Evolutionary conservation across 2,113 vertebrate species (phyloP).

Genomic region (Lepisosteus osseus): DNA sequence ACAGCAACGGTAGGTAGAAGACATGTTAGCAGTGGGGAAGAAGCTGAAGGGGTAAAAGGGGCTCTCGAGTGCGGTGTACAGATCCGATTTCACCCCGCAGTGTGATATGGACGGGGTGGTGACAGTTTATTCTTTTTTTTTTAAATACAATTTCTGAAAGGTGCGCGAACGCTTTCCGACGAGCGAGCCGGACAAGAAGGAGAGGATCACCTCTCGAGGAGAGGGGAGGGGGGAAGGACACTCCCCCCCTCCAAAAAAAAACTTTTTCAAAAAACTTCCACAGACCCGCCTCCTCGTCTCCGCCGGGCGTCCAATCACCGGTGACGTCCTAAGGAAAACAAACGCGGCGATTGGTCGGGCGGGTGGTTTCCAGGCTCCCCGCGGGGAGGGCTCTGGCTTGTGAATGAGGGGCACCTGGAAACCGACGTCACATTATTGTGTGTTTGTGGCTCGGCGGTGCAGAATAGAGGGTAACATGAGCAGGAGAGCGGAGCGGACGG

Average conservation of each 20-base stretch:
- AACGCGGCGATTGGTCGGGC: conserved; percentile 61
- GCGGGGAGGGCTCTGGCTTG: conserved; percentile 23
- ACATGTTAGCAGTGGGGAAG: too few species aligned
- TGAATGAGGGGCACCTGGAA: conserved; percentile 68
- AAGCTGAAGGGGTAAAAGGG: too few species aligned
- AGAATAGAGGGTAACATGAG: conserved; percentile 29
- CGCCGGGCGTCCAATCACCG: conserved; percentile 47
- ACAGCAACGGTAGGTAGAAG: too few species aligned
- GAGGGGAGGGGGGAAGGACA: too few species aligned
- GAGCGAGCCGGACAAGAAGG: too few species aligned
- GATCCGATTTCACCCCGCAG: too few species aligned
- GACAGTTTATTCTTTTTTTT: too few species aligned
- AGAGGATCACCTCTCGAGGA: too few species aligned
- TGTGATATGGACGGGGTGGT: too few species aligned
- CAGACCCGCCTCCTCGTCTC: conserved; percentile 32
- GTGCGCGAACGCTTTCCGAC: too few species aligned
- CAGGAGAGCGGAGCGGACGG: conserved; percentile 17
- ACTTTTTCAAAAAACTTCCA: conserved; percentile 17
- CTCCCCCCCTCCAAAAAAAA: background rate
- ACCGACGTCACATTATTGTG: conserved; percentile 58
- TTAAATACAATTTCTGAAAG: too few species aligned
- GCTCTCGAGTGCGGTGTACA: too few species aligned
- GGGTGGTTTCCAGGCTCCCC: conserved; percentile 62
- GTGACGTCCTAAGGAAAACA: conserved; percentile 61
- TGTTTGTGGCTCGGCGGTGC: conserved; percentile 34